Evolutionary conservation across 2,113 vertebrate genomes (phyloP).

Genomic region (Phoenicopterus ruber): DNA sequence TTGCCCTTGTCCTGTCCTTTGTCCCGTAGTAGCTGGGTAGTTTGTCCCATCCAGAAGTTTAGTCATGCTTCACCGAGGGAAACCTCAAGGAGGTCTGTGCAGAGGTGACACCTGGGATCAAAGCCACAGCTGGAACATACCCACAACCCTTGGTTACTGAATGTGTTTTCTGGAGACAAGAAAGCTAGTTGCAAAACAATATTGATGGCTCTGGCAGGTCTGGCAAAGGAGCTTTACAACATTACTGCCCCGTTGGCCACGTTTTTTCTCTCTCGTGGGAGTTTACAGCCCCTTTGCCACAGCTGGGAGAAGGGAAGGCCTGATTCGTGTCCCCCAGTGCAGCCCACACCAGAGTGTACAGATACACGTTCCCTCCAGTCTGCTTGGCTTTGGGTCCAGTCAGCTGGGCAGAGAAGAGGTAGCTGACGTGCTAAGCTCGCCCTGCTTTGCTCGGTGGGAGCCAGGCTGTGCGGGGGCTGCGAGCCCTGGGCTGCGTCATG

Average conservation of each 20-base stretch:
- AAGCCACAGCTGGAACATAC: background rate
- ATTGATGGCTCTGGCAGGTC: background rate
- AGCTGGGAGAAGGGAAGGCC: fast-evolving
- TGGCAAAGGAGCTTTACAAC: background rate
- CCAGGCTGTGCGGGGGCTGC: background rate
- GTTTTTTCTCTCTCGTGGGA: background rate
- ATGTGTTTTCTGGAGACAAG: background rate
- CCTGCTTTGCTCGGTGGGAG: background rate
- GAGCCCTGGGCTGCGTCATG: background rate
- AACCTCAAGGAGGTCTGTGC: background rate
- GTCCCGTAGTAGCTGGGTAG: fast-evolving
- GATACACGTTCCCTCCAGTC: too few relatives aligned
- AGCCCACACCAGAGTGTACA: background rate
- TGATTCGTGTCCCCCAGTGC: background rate
- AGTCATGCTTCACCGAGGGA: background rate
- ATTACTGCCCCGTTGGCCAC: fast-evolving
- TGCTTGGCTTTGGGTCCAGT: background rate
- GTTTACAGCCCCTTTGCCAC: background rate
- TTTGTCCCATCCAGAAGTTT: background rate
- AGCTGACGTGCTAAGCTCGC: background rate
- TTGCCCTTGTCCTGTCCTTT: background rate
- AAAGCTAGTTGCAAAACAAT: background rate
- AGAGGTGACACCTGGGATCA: background rate
- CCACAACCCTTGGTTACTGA: background rate
- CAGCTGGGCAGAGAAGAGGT: background rate